Percentiles rank a stretch among this genome's conserved stretches.
These are phyloP conservation scores for Gadopsis marmoratus DNA, from an alignment of 2,797 vertebrate species.

Conservation along the genomic window DNA sequence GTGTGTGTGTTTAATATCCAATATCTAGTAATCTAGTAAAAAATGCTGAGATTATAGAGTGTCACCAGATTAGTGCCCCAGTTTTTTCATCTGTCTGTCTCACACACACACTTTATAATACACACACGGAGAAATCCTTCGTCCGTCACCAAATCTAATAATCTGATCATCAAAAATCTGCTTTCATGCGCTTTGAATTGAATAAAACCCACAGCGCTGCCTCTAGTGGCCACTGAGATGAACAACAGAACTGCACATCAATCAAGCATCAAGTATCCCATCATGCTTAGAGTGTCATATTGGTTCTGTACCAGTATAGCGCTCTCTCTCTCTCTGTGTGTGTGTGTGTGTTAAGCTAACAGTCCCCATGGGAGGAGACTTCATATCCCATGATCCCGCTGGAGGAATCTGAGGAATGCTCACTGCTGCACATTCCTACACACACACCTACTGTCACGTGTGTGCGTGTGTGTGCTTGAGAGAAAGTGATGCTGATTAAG, in stretches of 20 bases:
- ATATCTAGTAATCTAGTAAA: constrained; percentile 48
- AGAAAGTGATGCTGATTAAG: too few relatives aligned
- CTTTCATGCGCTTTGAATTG: background rate
- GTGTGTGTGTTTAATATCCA: constrained; percentile 44
- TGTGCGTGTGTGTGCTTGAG: background rate
- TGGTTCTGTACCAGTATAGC: background rate
- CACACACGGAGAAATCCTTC: background rate
- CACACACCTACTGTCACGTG: constrained; percentile 23
- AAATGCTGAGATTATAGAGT: constrained; percentile 45
- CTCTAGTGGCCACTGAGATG: background rate
- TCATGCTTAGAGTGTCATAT: background rate
- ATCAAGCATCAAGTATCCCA: background rate
- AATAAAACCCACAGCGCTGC: background rate
- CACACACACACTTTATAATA: background rate
- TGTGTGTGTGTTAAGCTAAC: constrained; percentile 4
- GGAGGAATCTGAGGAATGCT: constrained; percentile 61
- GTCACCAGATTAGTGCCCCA: constrained; percentile 62
- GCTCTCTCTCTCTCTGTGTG: fast-evolving
- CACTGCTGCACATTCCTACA: constrained; percentile 60
- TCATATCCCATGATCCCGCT: constrained; percentile 58
- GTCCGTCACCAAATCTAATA: background rate
- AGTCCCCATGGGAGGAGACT: constrained; percentile 43
- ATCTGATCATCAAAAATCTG: constrained; percentile 1
- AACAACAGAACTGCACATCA: background rate
- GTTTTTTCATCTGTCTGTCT: constrained; percentile 10